Percentiles rank a stretch among this genome's conserved stretches.
Conservation (phyloP, 2,797 vertebrate genomes). For the Myotis myotis region DNA sequence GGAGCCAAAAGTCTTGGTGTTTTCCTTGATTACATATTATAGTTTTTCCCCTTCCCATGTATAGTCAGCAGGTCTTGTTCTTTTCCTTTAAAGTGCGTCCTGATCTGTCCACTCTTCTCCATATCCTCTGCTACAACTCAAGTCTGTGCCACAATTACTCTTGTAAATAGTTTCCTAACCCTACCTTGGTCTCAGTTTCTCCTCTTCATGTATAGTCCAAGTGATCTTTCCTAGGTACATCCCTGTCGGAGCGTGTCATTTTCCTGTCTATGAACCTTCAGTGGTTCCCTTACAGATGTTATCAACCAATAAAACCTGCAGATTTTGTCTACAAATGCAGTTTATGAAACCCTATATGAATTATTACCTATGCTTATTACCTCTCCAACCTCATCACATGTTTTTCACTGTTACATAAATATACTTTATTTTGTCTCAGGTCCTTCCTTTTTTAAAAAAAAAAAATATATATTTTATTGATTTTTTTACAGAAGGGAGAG, state of each 20-base stretch:
- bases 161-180: neutral
- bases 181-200: neutral
- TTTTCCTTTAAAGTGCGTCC: neutral
- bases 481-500: no score
- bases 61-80: neutral
- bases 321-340: neutral
- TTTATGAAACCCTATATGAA: neutral
- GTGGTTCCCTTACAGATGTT: neutral
- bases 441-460: neutral
- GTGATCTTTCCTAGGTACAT: neutral
- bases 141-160: neutral
- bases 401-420: neutral
- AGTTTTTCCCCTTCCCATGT: neutral
- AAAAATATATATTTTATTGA: no score
- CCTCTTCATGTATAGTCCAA: neutral
- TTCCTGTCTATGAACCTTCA: neutral
- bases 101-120: neutral
- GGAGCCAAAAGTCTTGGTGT: neutral
- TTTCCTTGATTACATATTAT: neutral
- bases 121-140: neutral
- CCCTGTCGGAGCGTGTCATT: neutral
- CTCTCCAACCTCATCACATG: neutral
- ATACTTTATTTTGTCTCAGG: neutral
- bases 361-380: neutral
- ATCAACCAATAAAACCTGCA: neutral